phyloP scores from a whole-genome alignment of 2,113 vertebrate genomes.

The Bubo scandiacus region DNA sequence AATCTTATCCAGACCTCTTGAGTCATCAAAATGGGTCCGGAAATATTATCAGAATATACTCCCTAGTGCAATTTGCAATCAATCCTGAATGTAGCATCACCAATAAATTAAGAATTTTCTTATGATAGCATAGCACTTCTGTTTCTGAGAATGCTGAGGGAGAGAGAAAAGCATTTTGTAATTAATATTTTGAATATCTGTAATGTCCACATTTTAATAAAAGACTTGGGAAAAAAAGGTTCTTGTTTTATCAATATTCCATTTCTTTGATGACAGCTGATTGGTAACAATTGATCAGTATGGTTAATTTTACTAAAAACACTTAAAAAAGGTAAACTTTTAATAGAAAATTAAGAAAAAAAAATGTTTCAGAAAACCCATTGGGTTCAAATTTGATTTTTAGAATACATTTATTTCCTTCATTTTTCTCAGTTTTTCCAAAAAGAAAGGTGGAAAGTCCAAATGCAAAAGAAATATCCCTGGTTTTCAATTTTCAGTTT shows the following conservation, averaged over 20 bases:
- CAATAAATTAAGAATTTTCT: neutral
- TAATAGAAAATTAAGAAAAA: neutral
- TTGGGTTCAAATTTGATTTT: neutral
- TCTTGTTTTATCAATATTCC: neutral
- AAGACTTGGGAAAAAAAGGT: neutral
- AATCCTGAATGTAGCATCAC: neutral
- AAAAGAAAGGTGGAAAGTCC: neutral
- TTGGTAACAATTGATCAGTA: neutral
- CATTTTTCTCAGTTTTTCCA: neutral
- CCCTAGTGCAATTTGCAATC: neutral
- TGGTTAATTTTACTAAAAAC: neutral
- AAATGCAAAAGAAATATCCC: neutral
- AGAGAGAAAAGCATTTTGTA: neutral
- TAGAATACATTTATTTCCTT: neutral
- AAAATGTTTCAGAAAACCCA: neutral
- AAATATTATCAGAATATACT: neutral
- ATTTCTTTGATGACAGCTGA: neutral
- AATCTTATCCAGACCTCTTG: conserved; percentile 6
- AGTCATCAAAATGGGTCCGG: neutral
- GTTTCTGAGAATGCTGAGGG: neutral
- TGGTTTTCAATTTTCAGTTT: neutral
- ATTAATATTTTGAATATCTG: neutral
- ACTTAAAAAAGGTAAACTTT: neutral
- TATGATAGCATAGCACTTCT: neutral
- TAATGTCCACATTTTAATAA: neutral